Conservation (phyloP, 2,113 vertebrate genomes). For the Python bivittatus region DNA sequence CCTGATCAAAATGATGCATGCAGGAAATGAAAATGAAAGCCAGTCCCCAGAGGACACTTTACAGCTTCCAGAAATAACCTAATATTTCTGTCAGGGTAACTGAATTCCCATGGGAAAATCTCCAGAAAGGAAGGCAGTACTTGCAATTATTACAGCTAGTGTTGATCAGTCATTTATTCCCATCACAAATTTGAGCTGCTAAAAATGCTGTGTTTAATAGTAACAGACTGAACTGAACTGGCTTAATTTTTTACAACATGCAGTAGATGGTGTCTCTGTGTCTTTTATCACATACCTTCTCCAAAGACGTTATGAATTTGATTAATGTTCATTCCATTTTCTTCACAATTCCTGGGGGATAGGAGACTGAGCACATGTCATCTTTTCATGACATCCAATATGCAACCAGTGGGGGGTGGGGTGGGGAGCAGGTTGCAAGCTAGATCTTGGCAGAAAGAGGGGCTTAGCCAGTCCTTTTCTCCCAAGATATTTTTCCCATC, state of each 20-base stretch:
- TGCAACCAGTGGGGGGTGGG: background rate
- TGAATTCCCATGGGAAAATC: slow-evolving; percentile 24
- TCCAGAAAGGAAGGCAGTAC: slow-evolving; percentile 1
- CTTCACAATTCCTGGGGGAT: background rate
- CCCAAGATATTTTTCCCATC: background rate
- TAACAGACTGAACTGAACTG: background rate
- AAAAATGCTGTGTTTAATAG: background rate
- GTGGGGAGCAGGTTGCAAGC: background rate
- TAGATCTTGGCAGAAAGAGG: background rate
- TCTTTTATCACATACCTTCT: background rate
- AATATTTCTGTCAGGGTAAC: slow-evolving; percentile 46
- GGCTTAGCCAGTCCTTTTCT: background rate
- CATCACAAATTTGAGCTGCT: background rate
- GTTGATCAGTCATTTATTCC: slow-evolving; percentile 36
- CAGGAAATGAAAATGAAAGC: slow-evolving; percentile 49
- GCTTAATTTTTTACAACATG: background rate
- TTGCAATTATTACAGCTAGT: slow-evolving; percentile 23
- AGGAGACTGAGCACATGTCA: background rate
- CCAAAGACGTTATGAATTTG: background rate
- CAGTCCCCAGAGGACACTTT: slow-evolving; percentile 28
- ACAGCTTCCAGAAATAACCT: slow-evolving; percentile 57
- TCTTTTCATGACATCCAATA: background rate
- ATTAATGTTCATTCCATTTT: background rate
- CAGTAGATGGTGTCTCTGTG: background rate
- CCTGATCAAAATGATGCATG: slow-evolving; percentile 33